Evolutionary conservation across 30 jellyfish, hydroid and myxozoan species (phyloP).

Genomic region (Sanderia malayensis): DNA sequence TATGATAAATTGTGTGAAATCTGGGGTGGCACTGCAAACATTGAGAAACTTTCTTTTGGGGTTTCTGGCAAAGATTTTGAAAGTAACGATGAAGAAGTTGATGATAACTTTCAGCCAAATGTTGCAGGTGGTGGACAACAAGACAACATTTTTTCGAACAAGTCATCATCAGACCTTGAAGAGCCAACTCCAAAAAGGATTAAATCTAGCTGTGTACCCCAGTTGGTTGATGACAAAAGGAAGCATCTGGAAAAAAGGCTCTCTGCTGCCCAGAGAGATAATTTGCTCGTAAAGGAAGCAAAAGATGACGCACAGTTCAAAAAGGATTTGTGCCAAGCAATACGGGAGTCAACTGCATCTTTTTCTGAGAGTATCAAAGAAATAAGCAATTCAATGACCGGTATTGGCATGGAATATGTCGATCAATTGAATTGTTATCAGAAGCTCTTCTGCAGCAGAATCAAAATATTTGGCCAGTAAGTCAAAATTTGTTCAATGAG

Average conservation of each 20-base stretch:
- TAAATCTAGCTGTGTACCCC: no score
- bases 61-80: no score
- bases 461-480: constrained; percentile 32
- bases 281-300: constrained; percentile 34
- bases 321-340: constrained; percentile 43
- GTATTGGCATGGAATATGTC: constrained; percentile 47
- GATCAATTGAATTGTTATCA: constrained; percentile 53
- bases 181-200: no score
- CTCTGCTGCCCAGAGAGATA: constrained; percentile 49
- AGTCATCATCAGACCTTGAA: no score
- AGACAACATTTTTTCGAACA: no score
- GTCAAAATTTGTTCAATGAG: constrained; percentile 40
- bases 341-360: constrained; percentile 44
- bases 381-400: constrained; percentile 50
- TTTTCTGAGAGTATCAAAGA: constrained; percentile 30
- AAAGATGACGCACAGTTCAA: constrained; percentile 55
- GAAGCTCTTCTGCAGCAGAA: constrained; percentile 44
- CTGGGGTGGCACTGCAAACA: no score
- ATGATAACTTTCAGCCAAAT: no score
- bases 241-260: constrained; percentile 39
- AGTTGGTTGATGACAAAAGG: constrained; percentile 44
- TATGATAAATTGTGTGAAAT: no score
- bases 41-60: no score
- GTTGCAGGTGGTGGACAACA: no score
- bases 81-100: no score